Conservation (phyloP, 2,888 invertebrate species). For the Notodonta dromedarius region DNA sequence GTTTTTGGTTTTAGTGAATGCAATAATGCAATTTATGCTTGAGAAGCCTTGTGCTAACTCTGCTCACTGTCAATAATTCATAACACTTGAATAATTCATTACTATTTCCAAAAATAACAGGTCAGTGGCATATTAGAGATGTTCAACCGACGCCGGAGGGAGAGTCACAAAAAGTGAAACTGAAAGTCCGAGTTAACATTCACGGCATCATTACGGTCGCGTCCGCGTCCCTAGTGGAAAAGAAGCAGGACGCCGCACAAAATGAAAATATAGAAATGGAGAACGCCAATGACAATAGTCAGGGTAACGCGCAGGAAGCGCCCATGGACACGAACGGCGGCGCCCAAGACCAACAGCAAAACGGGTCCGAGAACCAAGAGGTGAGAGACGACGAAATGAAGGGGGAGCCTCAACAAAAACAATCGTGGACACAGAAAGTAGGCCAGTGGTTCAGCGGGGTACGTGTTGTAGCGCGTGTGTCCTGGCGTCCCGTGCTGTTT, state of each 20-base stretch:
- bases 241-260: slow-evolving; percentile 83
- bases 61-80: not conserved
- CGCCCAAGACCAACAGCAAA: slow-evolving; percentile 70
- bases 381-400: slow-evolving; percentile 77
- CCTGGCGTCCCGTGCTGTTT: slow-evolving; percentile 64
- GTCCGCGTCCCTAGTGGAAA: slow-evolving; percentile 93
- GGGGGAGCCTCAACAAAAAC: slow-evolving; percentile 79
- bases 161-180: slow-evolving; percentile 97
- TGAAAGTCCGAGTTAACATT: slow-evolving; percentile 96
- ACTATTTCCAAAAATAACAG: slow-evolving; percentile 59
- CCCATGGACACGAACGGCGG: slow-evolving; percentile 81
- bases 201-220: slow-evolving; percentile 96
- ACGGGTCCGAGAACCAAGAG: slow-evolving; percentile 78
- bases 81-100: not conserved
- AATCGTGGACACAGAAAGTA: slow-evolving; percentile 89
- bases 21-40: not conserved
- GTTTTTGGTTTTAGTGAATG: no score
- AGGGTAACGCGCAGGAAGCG: slow-evolving; percentile 64
- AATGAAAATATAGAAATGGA: slow-evolving; percentile 76
- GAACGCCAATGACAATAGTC: slow-evolving; percentile 71
- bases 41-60: not conserved
- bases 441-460: slow-evolving; percentile 89
- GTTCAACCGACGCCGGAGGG: slow-evolving; percentile 94
- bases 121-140: slow-evolving; percentile 91
- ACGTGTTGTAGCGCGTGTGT: slow-evolving; percentile 83